These are phyloP conservation scores for Nephrotoma guestfalica DNA, from an alignment of 2,888 invertebrate genomes.

Conservation along the genomic window DNA sequence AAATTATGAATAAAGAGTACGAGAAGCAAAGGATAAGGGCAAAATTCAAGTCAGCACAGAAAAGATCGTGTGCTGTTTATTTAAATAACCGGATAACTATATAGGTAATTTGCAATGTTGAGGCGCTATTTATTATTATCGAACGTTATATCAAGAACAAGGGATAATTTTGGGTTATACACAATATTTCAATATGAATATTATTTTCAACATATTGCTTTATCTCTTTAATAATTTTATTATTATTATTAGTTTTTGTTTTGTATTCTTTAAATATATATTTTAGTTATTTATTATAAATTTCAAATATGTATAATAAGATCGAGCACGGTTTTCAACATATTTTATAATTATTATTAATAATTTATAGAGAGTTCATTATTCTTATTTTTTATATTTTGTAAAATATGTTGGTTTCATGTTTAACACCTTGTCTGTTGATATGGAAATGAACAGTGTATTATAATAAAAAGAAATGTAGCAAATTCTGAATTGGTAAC, in stretches of 20 bases:
- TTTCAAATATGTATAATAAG: background rate
- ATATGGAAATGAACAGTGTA: background rate
- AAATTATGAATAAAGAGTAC: background rate
- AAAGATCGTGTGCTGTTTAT: constrained; percentile 4
- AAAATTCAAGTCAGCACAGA: background rate
- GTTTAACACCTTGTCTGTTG: background rate
- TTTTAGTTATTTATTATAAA: background rate
- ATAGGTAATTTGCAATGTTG: constrained; percentile 1
- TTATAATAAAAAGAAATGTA: background rate
- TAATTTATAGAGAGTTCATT: background rate
- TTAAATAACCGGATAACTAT: constrained; percentile 5
- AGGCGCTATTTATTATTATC: constrained; percentile 4
- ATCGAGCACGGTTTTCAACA: background rate
- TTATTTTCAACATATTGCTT: background rate
- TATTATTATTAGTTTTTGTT: background rate
- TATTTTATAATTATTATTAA: background rate
- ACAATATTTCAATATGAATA: background rate
- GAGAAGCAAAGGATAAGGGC: background rate
- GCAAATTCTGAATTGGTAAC: too few relatives aligned
- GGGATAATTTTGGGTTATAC: constrained; percentile 3
- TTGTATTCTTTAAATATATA: background rate
- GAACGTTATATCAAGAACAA: background rate
- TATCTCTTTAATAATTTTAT: background rate
- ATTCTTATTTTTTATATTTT: background rate
- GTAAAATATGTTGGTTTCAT: background rate